A percentile compares a stretch with the other conserved stretches of the same genome.
phyloP scores from a whole-genome alignment of 2,797 vertebrate genomes.

The Okamejei kenojei region DNA sequence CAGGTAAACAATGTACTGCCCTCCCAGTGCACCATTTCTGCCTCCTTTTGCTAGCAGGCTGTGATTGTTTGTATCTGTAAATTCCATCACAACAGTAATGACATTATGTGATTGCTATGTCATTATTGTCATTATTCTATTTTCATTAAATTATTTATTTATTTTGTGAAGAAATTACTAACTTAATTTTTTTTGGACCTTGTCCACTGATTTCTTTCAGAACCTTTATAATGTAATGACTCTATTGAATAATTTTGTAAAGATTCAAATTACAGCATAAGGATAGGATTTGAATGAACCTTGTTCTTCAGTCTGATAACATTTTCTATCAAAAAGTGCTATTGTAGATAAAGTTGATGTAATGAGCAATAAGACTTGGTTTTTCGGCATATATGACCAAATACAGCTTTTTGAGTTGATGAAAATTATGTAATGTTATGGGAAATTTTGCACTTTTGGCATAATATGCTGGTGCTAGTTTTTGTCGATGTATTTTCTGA shows the following conservation, averaged over 20 bases:
- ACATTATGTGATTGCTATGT: neutral
- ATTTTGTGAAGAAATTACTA: neutral
- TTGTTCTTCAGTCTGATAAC: neutral
- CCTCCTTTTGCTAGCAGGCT: too few relatives aligned
- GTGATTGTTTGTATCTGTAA: neutral
- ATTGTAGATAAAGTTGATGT: neutral
- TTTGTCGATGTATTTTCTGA: neutral
- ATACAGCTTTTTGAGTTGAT: neutral
- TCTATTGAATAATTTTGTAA: neutral
- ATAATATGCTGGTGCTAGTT: neutral
- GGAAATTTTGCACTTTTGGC: neutral
- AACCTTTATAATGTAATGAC: neutral
- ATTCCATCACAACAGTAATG: neutral
- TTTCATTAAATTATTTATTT: too few relatives aligned
- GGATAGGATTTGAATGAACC: neutral
- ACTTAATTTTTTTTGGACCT: neutral
- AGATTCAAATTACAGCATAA: neutral
- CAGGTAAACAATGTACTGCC: too few relatives aligned
- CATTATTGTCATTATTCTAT: too few relatives aligned
- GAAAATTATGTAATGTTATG: neutral
- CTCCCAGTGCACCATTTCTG: too few relatives aligned
- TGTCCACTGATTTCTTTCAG: neutral
- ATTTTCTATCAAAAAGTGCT: neutral
- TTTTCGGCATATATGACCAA: neutral
- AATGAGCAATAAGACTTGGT: too few relatives aligned